phyloP scores from a whole-genome alignment of 2,888 invertebrate genomes.

The Sussaba pulchella region DNA sequence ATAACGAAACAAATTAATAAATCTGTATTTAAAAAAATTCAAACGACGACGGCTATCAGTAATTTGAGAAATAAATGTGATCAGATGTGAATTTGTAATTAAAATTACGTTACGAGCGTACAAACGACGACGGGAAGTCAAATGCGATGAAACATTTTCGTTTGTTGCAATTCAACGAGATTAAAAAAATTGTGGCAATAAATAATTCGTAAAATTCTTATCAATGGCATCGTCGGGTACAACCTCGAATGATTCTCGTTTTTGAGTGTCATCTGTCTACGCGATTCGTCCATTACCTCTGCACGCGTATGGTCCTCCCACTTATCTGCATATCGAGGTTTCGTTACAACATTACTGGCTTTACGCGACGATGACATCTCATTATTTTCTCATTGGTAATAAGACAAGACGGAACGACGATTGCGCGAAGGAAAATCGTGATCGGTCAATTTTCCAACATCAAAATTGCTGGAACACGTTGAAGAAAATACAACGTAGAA shows the following conservation, averaged over 20 bases:
- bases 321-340: conserved; percentile 21
- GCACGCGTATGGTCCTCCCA: neutral
- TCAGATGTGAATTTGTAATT: neutral
- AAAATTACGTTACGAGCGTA: neutral
- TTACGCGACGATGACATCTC: neutral
- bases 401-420: conserved; percentile 3
- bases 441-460: neutral
- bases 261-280: neutral
- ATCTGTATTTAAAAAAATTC: conserved; percentile 5
- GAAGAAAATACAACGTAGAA: neutral
- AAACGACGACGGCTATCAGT: neutral
- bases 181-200: conserved; percentile 13
- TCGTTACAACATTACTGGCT: neutral
- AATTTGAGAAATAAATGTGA: neutral
- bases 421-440: conserved; percentile 5
- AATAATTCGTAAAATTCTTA: conserved; percentile 24
- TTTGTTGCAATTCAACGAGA: neutral
- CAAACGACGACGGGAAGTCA: neutral
- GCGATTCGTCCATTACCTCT: conserved; percentile 11
- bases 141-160: neutral
- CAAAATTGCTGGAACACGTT: neutral
- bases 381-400: conserved; percentile 34
- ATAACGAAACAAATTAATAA: neutral
- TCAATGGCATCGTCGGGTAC: neutral
- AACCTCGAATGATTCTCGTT: neutral